phyloP scores from a whole-genome alignment of 2,888 invertebrate genomes.

The Hoplodrina ambigua region DNA sequence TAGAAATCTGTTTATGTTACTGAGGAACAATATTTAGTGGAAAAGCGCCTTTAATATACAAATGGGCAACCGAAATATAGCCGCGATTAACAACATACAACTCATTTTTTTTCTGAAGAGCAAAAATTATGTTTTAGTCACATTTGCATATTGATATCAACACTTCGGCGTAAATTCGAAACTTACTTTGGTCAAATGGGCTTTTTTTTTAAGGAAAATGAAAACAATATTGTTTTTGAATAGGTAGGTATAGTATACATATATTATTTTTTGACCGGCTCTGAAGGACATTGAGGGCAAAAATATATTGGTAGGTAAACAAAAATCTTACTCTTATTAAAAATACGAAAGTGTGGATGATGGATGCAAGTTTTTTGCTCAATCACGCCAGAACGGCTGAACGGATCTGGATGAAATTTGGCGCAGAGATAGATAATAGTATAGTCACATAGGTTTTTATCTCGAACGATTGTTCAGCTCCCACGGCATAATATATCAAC shows the following conservation, averaged over 20 bases:
- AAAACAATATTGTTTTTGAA: background rate
- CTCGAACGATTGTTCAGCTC: too few relatives aligned
- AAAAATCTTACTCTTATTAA: too few relatives aligned
- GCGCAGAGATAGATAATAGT: too few relatives aligned
- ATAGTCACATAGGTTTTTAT: too few relatives aligned
- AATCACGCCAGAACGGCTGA: too few relatives aligned
- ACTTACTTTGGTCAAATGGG: background rate
- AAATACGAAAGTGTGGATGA: too few relatives aligned
- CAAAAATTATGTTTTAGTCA: background rate
- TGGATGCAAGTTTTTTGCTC: too few relatives aligned
- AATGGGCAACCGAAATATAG: conserved; percentile 42
- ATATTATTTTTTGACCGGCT: background rate
- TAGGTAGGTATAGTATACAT: too few relatives aligned
- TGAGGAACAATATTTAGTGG: conserved; percentile 12
- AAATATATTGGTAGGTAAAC: too few relatives aligned
- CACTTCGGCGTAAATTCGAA: too few relatives aligned
- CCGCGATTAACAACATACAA: conserved; percentile 10
- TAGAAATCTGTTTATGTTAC: conserved; percentile 20
- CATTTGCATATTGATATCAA: conserved; percentile 1
- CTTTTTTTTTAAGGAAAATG: background rate
- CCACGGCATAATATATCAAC: too few relatives aligned
- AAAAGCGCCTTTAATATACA: conserved; percentile 46
- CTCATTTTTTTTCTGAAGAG: conserved; percentile 17
- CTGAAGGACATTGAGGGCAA: background rate
- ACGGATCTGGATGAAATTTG: too few relatives aligned